Conservation (phyloP, 2,797 vertebrate species). For the Rhincodon typus region DNA sequence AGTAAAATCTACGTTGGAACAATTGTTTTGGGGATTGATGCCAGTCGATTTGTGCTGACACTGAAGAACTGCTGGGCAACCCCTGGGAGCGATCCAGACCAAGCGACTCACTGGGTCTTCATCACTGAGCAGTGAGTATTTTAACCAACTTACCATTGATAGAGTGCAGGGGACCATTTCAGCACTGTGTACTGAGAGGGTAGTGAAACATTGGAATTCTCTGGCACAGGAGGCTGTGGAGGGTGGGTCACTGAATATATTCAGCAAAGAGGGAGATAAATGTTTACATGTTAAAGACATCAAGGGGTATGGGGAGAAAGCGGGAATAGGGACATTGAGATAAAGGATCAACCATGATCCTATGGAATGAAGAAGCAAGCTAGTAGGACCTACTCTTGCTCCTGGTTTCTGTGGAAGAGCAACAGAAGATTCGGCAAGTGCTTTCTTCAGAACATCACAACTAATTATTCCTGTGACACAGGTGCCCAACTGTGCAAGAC, state of each 20-base stretch:
- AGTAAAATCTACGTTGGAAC: conserved; percentile 52
- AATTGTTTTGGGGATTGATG: conserved; percentile 47
- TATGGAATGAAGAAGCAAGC: no score
- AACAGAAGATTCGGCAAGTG: neutral
- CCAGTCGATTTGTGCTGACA: conserved; percentile 48
- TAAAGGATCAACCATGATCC: no score
- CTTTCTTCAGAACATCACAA: neutral
- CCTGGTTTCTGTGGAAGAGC: neutral
- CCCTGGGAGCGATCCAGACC: conserved; percentile 42
- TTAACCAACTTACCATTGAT: neutral
- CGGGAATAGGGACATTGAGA: no score
- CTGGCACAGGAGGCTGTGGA: no score
- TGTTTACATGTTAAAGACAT: no score
- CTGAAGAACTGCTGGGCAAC: conserved; percentile 61
- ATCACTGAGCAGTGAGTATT: conserved; percentile 49
- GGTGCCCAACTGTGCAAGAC: conserved; percentile 49
- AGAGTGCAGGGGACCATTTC: no score
- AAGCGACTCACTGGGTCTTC: conserved; percentile 50
- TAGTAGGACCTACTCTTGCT: no score
- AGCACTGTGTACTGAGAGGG: no score
- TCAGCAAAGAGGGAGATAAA: no score
- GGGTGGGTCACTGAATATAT: no score
- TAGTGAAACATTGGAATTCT: no score
- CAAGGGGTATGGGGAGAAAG: no score
- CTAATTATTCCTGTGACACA: conserved; percentile 34